These are phyloP conservation scores for Autographa gamma DNA, from an alignment of 2,888 invertebrate genomes.

Conservation along the genomic window DNA sequence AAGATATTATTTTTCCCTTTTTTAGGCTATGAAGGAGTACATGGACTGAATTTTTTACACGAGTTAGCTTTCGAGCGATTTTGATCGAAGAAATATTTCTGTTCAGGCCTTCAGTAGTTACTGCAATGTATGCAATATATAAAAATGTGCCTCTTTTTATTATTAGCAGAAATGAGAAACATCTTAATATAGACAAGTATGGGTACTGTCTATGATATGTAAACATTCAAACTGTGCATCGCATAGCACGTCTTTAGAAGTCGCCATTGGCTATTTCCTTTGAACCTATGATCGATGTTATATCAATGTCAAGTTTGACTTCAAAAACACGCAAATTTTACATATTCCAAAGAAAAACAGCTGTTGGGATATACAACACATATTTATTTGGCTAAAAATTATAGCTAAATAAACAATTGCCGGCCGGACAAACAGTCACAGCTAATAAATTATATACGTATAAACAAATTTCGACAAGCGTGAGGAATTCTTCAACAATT, in stretches of 20 bases:
- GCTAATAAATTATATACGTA: conserved; percentile 7
- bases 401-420: neutral
- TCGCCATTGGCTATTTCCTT: no score
- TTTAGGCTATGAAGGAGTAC: neutral
- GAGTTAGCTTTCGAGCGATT: neutral
- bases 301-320: neutral
- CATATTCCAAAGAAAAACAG: neutral
- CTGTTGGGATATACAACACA: neutral
- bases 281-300: no score
- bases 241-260: no score
- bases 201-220: no score
- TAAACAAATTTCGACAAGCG: conserved; percentile 22
- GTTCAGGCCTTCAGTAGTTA: neutral
- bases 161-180: no score
- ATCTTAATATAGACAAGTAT: no score
- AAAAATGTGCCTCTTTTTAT: no score
- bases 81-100: neutral
- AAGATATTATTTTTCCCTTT: conserved; percentile 4
- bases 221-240: no score
- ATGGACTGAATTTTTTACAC: neutral
- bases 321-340: neutral
- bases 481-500: conserved; percentile 17
- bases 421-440: neutral
- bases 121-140: no score
- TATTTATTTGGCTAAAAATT: neutral